Conservation (phyloP, 2,888 invertebrate species). For the Macrosoma leucophasiata region DNA sequence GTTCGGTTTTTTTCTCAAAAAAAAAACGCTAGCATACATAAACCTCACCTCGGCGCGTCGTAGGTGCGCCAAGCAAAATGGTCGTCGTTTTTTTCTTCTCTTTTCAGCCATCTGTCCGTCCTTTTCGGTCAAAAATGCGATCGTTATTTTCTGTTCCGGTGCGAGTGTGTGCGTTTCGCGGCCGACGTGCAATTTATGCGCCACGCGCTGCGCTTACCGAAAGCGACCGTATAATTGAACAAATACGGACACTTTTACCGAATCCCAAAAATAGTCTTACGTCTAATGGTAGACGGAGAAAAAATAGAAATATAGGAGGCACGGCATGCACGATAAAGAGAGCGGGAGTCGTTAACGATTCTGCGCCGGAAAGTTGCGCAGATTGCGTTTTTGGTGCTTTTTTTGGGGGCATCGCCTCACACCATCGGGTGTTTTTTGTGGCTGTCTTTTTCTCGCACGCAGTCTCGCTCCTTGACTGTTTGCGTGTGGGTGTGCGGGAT, state of each 20-base stretch:
- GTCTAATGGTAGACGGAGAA: conserved; percentile 66
- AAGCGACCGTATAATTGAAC: conserved; percentile 18
- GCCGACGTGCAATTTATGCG: conserved; percentile 46
- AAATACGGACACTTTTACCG: conserved; percentile 30
- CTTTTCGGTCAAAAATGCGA: conserved; percentile 76
- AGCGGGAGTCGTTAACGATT: conserved; percentile 76
- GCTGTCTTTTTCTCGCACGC: conserved; percentile 70
- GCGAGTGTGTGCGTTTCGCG: conserved; percentile 67
- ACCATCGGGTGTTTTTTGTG: conserved; percentile 72
- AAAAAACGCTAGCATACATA: conserved; percentile 72
- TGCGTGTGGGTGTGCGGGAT: conserved; percentile 35
- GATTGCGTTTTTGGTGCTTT: conserved; percentile 77
- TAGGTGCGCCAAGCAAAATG: conserved; percentile 74
- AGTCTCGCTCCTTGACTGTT: conserved; percentile 49
- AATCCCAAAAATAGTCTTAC: conserved; percentile 49
- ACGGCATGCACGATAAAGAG: conserved; percentile 73
- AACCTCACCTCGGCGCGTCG: conserved; percentile 59
- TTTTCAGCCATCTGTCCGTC: conserved; percentile 75
- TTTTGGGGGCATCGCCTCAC: conserved; percentile 74
- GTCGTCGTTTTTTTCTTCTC: conserved; percentile 76
- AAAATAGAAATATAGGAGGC: conserved; percentile 76
- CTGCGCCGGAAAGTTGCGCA: conserved; percentile 77
- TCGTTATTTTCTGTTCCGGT: conserved; percentile 76
- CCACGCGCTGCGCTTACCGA: conserved; percentile 31
- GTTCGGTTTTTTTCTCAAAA: conserved; percentile 70